Conservation (phyloP, 2,797 vertebrate species). For the Gallirallus australis region DNA sequence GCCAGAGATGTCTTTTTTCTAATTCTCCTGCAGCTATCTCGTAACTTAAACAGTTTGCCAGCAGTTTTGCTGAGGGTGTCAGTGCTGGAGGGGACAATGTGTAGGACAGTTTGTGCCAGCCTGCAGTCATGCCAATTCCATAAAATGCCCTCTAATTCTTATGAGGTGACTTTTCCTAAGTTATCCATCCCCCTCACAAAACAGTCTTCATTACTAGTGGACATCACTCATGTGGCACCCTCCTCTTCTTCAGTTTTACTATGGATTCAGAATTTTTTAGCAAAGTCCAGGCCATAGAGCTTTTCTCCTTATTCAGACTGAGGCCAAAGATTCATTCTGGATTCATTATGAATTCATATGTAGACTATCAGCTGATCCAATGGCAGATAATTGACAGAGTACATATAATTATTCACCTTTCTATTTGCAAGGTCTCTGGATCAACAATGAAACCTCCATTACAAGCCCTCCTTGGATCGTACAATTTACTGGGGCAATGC, state of each 20-base stretch:
- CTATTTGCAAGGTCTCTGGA: constrained; percentile 57
- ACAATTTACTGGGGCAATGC: neutral
- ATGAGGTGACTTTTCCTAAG: neutral
- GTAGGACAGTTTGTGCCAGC: neutral
- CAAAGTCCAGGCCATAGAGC: neutral
- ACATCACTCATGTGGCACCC: neutral
- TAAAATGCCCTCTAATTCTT: neutral
- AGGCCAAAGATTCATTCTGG: constrained; percentile 15
- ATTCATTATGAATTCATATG: constrained; percentile 39
- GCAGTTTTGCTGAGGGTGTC: neutral
- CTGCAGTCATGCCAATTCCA: neutral
- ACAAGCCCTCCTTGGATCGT: neutral
- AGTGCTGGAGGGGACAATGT: neutral
- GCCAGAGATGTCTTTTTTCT: neutral
- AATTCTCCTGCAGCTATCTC: neutral
- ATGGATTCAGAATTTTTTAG: neutral
- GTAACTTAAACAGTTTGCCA: neutral
- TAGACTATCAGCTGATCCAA: constrained; percentile 31
- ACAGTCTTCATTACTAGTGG: neutral
- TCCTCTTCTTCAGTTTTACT: neutral
- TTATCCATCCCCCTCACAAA: neutral
- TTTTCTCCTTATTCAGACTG: neutral
- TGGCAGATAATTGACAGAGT: constrained; percentile 45
- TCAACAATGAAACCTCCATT: constrained; percentile 59
- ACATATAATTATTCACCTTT: constrained; percentile 61